These are phyloP conservation scores for Cryptoprocta ferox DNA, from an alignment of 2,797 vertebrate genomes.

Conservation along the genomic window DNA sequence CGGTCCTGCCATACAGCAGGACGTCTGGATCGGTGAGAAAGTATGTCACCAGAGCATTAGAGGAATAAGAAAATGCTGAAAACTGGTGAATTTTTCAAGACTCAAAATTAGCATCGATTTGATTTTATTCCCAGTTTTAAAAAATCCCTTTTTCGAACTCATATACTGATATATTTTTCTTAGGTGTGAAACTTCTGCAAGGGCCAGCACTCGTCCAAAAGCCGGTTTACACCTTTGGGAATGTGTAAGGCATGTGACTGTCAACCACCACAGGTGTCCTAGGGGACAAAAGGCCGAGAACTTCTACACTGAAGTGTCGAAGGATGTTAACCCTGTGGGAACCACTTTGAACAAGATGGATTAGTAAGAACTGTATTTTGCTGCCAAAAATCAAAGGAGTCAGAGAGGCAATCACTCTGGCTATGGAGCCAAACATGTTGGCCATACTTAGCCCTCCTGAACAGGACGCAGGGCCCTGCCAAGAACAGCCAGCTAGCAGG, in stretches of 20 bases:
- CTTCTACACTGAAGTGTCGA: not conserved
- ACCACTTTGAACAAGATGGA: not conserved
- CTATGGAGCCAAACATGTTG: not conserved
- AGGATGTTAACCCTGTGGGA: not conserved
- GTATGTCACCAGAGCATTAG: not conserved
- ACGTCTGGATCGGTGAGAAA: too few species aligned
- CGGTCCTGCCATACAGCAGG: accelerated
- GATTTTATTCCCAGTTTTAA: not conserved
- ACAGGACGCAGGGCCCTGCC: not conserved
- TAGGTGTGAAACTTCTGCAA: not conserved
- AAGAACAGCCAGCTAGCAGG: constrained; percentile 23
- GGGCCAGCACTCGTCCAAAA: not conserved
- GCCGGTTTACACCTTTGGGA: not conserved
- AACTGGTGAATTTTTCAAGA: not conserved
- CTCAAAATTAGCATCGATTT: not conserved
- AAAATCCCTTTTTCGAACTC: constrained; percentile 1
- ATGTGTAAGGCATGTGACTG: not conserved
- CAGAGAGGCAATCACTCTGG: not conserved
- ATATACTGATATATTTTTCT: not conserved
- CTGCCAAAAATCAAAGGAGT: not conserved
- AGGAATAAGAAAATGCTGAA: not conserved
- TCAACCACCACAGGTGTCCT: not conserved
- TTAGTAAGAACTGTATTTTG: not conserved
- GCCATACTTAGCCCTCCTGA: not conserved
- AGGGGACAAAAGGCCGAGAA: not conserved